Evolutionary conservation across 2,797 vertebrate species (phyloP), one percentile per base, ranked within the genome.

Genomic region (Acrocephalus scirpaceus): DNA sequence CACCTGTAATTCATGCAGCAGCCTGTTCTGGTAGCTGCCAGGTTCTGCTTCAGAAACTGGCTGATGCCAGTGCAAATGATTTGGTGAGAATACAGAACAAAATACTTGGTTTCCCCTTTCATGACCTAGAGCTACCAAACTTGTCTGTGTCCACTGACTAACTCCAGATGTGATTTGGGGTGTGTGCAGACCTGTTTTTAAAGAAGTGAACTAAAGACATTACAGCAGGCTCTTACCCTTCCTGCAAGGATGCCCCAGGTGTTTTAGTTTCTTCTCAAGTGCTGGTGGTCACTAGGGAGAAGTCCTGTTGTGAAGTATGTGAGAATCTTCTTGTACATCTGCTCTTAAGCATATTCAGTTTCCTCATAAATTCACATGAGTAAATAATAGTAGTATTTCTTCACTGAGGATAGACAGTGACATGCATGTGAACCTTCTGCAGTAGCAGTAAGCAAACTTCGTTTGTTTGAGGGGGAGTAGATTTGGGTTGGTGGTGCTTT

Each of bases 41-140:
- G 88, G 13, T 75, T 91, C 69, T 92, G 75, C n/a, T 92, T 82
- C 82, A 86, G 82, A 92, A 86, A 74, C 73, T 61, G 45, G 20
- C 53, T n/a, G 45, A 74, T 83, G 56, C n/a, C 27, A 61, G 61
- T 44, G 19, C 65, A 64, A 85, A 62, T 70, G 11, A 44, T 51
- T 64, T 62, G 40, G 45, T 71, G n/a, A 78, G 54, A 92, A 65
- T 22, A 73, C 2, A 2, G 23, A 74, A 40, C 15, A 42, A 81
- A 73, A 61, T 16, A 7, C 3, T 5, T 26, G 21, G 34, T 60
- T 27, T 87, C 26, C 34, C 82, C 16, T 77, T 79, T 62, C 2
- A 3, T 70, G 48, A 48, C n/a, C 29, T 47, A 57, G 34, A 92
- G 57, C 65, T 75, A 50, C 26, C 30, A 53, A 89, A 75, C 16